Evolutionary conservation across 2,797 vertebrate genomes (phyloP).

Genomic region (Hozukius guyotensis): DNA sequence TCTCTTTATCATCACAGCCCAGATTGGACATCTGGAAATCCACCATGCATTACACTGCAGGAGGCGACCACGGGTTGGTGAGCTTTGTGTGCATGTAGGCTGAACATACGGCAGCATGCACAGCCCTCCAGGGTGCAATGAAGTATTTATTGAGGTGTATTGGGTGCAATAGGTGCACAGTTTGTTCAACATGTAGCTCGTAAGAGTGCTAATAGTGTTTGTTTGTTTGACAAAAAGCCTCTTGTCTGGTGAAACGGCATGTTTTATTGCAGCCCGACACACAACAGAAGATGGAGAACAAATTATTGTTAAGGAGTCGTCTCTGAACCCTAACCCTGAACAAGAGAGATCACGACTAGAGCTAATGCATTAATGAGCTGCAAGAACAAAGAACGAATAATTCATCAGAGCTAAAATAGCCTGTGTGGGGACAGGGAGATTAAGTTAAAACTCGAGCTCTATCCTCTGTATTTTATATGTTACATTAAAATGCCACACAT

Average conservation of each 20-base stretch:
- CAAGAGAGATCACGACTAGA: conserved; percentile 24
- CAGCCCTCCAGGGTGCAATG: conserved; percentile 34
- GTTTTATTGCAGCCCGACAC: neutral
- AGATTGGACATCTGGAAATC: conserved; percentile 50
- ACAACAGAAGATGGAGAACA: conserved; percentile 25
- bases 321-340: conserved; percentile 37
- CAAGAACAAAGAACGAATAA: conserved; percentile 15
- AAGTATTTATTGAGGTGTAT: conserved; percentile 51
- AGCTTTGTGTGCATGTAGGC: conserved; percentile 24
- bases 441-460: neutral
- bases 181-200: conserved; percentile 39
- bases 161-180: conserved; percentile 22
- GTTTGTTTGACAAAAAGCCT: conserved; percentile 23
- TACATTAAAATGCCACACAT: conserved; percentile 17
- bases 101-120: conserved; percentile 34
- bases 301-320: conserved; percentile 14
- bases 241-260: neutral
- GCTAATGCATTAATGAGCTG: conserved; percentile 43
- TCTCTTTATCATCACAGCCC: conserved; percentile 51
- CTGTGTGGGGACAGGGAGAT: neutral
- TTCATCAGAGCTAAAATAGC: conserved; percentile 1
- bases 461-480: conserved; percentile 5
- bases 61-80: neutral
- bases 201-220: neutral
- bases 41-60: conserved; percentile 35